Conservation (phyloP, 2,888 invertebrate genomes). For the Ormyrus nitidulus region DNA sequence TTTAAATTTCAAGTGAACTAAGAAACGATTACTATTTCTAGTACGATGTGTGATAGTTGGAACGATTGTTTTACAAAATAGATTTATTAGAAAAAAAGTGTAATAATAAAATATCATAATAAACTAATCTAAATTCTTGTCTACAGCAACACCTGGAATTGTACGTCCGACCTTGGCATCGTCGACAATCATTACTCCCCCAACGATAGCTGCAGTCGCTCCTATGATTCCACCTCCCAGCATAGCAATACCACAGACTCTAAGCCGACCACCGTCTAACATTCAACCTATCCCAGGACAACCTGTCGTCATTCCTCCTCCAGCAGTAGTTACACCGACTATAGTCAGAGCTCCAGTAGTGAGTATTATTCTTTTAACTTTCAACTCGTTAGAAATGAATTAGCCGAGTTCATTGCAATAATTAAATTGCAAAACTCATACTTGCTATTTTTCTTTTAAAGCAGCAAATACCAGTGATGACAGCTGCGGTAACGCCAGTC, state of each 20-base stretch:
- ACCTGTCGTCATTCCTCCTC: conserved; percentile 74
- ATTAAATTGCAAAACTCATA: too few relatives aligned
- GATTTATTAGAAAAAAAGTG: too few relatives aligned
- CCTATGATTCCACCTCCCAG: conserved; percentile 80
- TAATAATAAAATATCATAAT: too few relatives aligned
- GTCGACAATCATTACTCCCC: conserved; percentile 60
- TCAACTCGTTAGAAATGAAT: too few relatives aligned
- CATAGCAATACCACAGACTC: conserved; percentile 79
- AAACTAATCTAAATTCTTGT: neutral
- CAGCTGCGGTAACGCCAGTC: conserved; percentile 57
- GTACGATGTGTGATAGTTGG: too few relatives aligned
- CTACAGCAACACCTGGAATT: conserved; percentile 69
- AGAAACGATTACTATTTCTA: too few relatives aligned
- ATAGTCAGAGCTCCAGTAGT: conserved; percentile 71
- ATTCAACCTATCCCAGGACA: conserved; percentile 74
- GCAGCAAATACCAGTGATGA: too few relatives aligned
- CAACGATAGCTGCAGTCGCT: conserved; percentile 70
- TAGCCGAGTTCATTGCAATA: too few relatives aligned
- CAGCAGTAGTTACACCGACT: conserved; percentile 75
- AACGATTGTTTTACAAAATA: too few relatives aligned
- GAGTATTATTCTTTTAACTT: conserved; percentile 55
- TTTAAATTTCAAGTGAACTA: too few relatives aligned
- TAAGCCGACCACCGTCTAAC: conserved; percentile 74
- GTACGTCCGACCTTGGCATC: conserved; percentile 67
- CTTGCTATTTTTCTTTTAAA: too few relatives aligned